A percentile compares a stretch with the other conserved stretches of the same genome.
phyloP scores from a whole-genome alignment of 2,888 invertebrate species.

The Stenodera caucasica region DNA sequence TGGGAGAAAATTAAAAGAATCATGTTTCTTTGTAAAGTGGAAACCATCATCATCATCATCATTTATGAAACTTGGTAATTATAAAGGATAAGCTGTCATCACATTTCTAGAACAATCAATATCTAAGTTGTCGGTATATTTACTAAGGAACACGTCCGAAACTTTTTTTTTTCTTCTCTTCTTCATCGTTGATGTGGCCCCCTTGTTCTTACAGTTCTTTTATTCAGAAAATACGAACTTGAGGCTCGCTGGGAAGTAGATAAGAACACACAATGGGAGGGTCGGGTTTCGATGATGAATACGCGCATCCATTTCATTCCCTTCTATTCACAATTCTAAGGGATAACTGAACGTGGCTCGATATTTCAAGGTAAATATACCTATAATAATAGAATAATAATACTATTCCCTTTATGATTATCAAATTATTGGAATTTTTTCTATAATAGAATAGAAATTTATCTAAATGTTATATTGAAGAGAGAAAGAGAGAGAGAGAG shows the following conservation, averaged over 20 bases:
- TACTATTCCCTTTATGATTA: not conserved
- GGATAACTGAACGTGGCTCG: not conserved
- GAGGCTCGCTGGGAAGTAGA: not conserved
- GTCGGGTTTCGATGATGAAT: constrained; percentile 4
- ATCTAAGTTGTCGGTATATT: not conserved
- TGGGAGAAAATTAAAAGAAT: not conserved
- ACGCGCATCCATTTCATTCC: constrained; percentile 5
- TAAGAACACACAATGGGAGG: constrained; percentile 6
- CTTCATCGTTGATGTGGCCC: no score
- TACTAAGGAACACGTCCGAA: not conserved
- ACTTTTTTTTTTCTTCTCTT: not conserved
- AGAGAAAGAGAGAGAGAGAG: no score
- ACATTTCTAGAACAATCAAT: constrained; percentile 2
- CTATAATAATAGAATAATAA: not conserved
- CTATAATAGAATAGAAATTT: not conserved
- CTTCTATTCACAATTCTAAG: constrained; percentile 1
- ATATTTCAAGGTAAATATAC: constrained; percentile 1
- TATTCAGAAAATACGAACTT: constrained; percentile 3
- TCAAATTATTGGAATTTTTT: not conserved
- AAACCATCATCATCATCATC: not conserved
- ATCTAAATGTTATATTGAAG: not conserved
- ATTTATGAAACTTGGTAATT: not conserved
- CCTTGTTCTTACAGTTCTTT: not conserved
- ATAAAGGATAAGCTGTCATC: not conserved
- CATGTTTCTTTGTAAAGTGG: not conserved